phyloP scores from a whole-genome alignment of 2,113 vertebrate species.

The Dicaeum eximium region DNA sequence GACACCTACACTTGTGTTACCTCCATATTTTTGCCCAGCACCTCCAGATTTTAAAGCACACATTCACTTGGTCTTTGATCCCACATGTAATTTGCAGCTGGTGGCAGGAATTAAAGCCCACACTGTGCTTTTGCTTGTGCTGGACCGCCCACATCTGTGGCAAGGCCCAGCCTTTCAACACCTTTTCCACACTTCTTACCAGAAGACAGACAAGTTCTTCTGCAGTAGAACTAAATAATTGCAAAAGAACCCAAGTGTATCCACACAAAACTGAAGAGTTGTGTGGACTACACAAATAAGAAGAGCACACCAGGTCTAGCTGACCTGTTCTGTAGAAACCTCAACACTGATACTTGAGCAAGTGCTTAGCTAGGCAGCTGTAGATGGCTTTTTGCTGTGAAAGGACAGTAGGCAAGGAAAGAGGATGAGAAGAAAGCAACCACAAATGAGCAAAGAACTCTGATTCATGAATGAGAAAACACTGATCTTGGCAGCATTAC shows the following conservation, averaged over 20 bases:
- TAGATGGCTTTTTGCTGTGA: not conserved
- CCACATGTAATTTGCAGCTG: not conserved
- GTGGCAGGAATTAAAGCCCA: not conserved
- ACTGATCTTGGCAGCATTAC: constrained; percentile 64
- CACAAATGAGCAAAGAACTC: constrained; percentile 68
- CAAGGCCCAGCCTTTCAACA: not conserved
- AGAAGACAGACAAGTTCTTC: not conserved
- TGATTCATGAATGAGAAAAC: constrained; percentile 70
- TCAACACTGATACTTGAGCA: not conserved
- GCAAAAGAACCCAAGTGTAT: not conserved
- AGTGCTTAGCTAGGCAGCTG: constrained; percentile 6
- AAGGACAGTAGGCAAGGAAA: constrained; percentile 44
- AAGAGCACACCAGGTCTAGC: not conserved
- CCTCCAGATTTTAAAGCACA: not conserved
- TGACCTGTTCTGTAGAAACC: not conserved
- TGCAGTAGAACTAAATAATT: not conserved
- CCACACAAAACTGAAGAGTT: not conserved
- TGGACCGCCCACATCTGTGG: not conserved
- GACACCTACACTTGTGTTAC: not conserved
- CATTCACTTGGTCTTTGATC: not conserved
- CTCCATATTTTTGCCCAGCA: not conserved
- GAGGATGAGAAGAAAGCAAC: constrained; percentile 66
- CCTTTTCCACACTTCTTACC: not conserved
- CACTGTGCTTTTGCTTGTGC: not conserved
- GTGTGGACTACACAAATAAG: not conserved